phyloP scores from a whole-genome alignment of 2,888 invertebrate genomes.

The Eupithecia dodoneata region DNA sequence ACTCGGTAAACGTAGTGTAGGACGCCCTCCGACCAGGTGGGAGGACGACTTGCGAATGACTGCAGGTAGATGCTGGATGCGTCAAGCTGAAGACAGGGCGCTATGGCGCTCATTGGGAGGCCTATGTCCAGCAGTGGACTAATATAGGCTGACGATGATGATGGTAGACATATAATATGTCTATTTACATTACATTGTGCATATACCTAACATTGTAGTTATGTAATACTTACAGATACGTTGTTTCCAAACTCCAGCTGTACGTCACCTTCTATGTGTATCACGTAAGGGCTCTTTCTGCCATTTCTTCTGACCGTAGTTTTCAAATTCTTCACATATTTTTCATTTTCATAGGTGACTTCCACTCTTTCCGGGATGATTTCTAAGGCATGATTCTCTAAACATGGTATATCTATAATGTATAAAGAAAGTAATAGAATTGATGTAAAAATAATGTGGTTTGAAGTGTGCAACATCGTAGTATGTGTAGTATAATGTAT shows the following conservation, averaged over 20 bases:
- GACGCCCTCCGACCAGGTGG: too few species aligned
- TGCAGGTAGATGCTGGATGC: too few species aligned
- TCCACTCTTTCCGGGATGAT: slow-evolving; percentile 7
- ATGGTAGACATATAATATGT: too few species aligned
- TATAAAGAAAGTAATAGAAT: background rate
- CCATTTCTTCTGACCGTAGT: background rate
- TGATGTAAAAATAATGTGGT: background rate
- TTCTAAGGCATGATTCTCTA: background rate
- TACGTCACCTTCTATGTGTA: background rate
- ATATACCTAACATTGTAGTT: background rate
- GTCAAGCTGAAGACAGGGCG: too few species aligned
- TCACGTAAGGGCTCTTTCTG: background rate
- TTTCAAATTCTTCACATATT: background rate
- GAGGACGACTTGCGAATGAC: too few species aligned
- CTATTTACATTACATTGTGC: too few species aligned
- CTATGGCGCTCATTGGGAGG: too few species aligned
- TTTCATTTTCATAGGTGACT: background rate
- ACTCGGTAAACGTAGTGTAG: too few species aligned
- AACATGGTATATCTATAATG: slow-evolving; percentile 2
- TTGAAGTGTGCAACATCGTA: background rate
- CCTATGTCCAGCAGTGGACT: too few species aligned
- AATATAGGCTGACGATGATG: too few species aligned
- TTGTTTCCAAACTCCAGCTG: background rate
- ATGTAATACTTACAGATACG: slow-evolving; percentile 3
- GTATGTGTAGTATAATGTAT: background rate